Evolutionary conservation across 2,113 vertebrate genomes (phyloP), one percentile per base, ranked within the genome.

Genomic region (Dipodomys spectabilis): DNA sequence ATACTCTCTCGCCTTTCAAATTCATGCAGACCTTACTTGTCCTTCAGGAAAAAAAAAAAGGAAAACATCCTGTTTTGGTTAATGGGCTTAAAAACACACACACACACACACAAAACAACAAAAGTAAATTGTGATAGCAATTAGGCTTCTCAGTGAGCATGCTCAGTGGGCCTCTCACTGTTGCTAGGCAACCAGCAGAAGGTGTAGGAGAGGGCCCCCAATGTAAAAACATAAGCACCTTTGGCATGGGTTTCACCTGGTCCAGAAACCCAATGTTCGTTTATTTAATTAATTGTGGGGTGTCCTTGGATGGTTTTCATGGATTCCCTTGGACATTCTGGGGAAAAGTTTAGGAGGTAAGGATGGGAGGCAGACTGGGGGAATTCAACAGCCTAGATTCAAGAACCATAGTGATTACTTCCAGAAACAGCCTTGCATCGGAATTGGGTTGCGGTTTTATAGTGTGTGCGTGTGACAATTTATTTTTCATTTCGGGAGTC

Each of bases 101-200:
- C 2, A 71, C 65, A 83, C 16, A 73, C n/a, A 27, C 44, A 69
- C 16, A 60, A 57, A 25, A 79, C 35, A 64, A 94, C 73, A 32
- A 60, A 96, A 39, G 25, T 73, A 82, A 95, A 96, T 96, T 96
- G 95, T 57, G 35, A 92, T 80, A 91, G 95, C 96, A 97, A 96
- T 95, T 97, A 96, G 93, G 81, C 71, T 91, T 91, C 92, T 89
- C 92, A 84, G 90, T 93, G 96, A 96, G 96, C 97, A 97, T 97
- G 96, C 96, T 96, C 96, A 82, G 92, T 97, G 93, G 94, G 88
- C 57, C 88, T 97, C 83, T 95, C 77, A 2, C 44, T 78, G 97
- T 97, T 97, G 96, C 97, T 95, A 97, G 90, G 97, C 96, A 97
- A 97, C 97, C 30, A 68, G 80, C 82, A 65, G 94, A 92, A 97